A percentile compares a stretch with the other conserved stretches of the same genome.
These are phyloP conservation scores for Pelusios castaneus DNA, from an alignment of 2,113 vertebrate genomes.

Conservation along the genomic window DNA sequence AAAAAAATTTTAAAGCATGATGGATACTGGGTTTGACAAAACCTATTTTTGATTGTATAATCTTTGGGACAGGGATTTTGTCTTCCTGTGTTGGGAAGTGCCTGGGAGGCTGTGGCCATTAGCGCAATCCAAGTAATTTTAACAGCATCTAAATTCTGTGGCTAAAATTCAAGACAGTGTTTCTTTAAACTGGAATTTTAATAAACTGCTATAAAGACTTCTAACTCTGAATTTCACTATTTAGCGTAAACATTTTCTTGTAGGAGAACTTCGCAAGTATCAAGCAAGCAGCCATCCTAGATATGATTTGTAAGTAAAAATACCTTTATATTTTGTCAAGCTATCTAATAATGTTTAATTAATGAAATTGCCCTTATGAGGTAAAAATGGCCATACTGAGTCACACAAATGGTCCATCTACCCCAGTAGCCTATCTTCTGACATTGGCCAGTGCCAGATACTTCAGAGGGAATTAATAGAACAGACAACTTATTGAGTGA, in stretches of 20 bases:
- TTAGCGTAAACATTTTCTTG: conserved; percentile 28
- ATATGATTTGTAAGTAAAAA: conserved; percentile 88
- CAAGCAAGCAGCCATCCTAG: conserved; percentile 84
- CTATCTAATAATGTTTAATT: not conserved
- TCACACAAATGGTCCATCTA: not conserved
- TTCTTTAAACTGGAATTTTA: not conserved
- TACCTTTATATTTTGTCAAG: not conserved
- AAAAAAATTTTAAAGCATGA: not conserved
- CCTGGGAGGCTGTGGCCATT: rapidly evolving
- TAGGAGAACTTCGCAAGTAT: conserved; percentile 80
- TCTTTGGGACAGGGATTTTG: rapidly evolving
- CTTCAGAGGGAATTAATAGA: not conserved
- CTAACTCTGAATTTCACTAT: not conserved
- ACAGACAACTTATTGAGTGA: not conserved
- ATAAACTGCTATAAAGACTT: not conserved
- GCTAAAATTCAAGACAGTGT: not conserved
- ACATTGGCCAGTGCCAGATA: not conserved
- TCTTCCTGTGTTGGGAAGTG: not conserved
- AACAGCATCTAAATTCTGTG: not conserved
- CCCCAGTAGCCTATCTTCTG: not conserved
- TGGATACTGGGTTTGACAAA: not conserved
- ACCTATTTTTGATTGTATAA: not conserved
- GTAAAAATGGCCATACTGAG: not conserved
- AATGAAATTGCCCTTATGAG: not conserved
- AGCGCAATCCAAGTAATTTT: not conserved